Evolutionary conservation across 2,888 invertebrate species (phyloP).

Genomic region (Dolichomitus sp.): DNA sequence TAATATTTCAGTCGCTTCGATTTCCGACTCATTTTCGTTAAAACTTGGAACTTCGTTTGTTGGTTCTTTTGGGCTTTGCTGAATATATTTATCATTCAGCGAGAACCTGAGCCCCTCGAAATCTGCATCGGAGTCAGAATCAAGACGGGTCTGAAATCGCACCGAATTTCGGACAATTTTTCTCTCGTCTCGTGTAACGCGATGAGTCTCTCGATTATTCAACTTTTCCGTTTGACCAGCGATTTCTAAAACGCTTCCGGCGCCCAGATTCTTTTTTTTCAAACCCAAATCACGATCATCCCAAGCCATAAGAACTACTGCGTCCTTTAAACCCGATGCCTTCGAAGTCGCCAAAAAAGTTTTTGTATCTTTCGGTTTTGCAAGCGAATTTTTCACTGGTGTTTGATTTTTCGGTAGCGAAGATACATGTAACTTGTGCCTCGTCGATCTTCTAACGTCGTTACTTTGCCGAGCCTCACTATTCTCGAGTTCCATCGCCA

Average conservation of each 20-base stretch:
- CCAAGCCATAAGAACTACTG: neutral
- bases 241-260: neutral
- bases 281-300: neutral
- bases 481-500: neutral
- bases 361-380: neutral
- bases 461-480: neutral
- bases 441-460: conserved; percentile 22
- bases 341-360: neutral
- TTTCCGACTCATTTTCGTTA: neutral
- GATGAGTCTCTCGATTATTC: neutral
- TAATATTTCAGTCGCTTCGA: neutral
- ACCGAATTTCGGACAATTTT: neutral
- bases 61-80: neutral
- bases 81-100: neutral
- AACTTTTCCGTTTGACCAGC: neutral
- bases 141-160: conserved; percentile 19
- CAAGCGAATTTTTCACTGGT: neutral
- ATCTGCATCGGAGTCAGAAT: neutral
- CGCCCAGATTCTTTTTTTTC: neutral
- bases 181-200: neutral
- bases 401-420: neutral
- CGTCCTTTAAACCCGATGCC: neutral
- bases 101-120: neutral
- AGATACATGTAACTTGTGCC: neutral
- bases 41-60: neutral